phyloP scores from a whole-genome alignment of 2,113 vertebrate genomes.

The Aspiorhynchus laticeps region DNA sequence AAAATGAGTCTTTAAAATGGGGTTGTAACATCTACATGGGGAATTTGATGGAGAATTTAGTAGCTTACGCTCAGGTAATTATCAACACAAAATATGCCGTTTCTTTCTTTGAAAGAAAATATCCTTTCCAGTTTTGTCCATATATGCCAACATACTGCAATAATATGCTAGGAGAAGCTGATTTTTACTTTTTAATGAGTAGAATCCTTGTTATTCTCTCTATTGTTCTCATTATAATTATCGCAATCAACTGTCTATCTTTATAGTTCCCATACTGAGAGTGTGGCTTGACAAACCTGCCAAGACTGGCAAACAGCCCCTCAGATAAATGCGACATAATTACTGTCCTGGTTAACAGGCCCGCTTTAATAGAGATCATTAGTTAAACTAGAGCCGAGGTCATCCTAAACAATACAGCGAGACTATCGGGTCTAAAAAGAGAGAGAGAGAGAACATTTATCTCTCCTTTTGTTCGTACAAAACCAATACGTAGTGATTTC shows the following conservation, averaged over 20 bases:
- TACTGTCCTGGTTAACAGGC: constrained; percentile 89
- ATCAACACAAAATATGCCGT: constrained; percentile 48
- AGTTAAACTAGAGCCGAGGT: constrained; percentile 88
- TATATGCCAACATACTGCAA: constrained; percentile 42
- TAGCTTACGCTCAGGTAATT: constrained; percentile 63
- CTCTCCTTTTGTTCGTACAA: neutral
- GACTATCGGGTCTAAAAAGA: neutral
- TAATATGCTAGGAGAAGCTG: neutral
- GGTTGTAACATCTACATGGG: constrained; percentile 61
- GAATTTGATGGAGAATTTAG: constrained; percentile 62
- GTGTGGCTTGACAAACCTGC: constrained; percentile 82
- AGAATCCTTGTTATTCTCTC: constrained; percentile 65
- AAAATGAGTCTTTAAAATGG: constrained; percentile 68
- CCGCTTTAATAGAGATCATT: constrained; percentile 90
- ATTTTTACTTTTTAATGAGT: neutral
- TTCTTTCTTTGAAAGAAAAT: constrained; percentile 31
- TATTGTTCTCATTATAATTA: constrained; percentile 79
- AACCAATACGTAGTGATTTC: constrained; percentile 5
- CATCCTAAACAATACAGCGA: constrained; percentile 83
- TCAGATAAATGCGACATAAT: constrained; percentile 94
- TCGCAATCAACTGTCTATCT: constrained; percentile 86
- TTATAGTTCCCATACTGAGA: constrained; percentile 84
- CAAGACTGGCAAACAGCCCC: constrained; percentile 87
- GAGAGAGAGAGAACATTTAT: constrained; percentile 19
- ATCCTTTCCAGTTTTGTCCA: constrained; percentile 56